These are phyloP conservation scores for Protomyctophum bolini DNA, from an alignment of 2,113 vertebrate genomes.

Conservation along the genomic window DNA sequence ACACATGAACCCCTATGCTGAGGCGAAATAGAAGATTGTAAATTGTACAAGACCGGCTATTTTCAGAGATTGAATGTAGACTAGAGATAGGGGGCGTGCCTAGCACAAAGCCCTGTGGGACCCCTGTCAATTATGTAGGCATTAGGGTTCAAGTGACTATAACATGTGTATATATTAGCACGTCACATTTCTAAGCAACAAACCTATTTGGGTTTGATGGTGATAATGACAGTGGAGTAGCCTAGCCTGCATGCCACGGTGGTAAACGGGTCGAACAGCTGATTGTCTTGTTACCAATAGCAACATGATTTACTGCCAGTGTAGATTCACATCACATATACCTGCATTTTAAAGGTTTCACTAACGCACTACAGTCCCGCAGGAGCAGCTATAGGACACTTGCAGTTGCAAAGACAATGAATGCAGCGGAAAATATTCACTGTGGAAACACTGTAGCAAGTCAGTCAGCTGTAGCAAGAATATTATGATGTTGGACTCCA, in stretches of 20 bases:
- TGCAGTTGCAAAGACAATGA: conserved; percentile 29
- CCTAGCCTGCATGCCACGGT: not conserved
- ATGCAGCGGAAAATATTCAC: conserved; percentile 42
- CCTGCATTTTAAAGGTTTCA: not conserved
- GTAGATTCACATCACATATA: conserved; percentile 21
- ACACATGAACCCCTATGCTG: no score
- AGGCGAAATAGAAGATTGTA: no score
- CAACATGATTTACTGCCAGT: conserved; percentile 15
- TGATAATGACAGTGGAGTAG: not conserved
- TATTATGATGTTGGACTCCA: conserved; percentile 13
- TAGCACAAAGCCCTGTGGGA: not conserved
- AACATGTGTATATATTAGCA: not conserved
- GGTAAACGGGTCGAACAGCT: not conserved
- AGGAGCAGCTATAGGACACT: conserved; percentile 23
- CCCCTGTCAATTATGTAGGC: no score
- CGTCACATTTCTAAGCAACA: conserved; percentile 52
- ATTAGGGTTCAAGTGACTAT: not conserved
- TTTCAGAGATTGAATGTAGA: conserved; percentile 2
- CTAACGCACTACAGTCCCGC: conserved; percentile 38
- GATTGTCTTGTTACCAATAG: not conserved
- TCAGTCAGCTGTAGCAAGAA: conserved; percentile 59
- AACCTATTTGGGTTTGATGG: conserved; percentile 22
- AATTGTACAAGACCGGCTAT: no score
- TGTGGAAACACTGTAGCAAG: conserved; percentile 43
- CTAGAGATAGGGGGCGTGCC: no score